Evolutionary conservation across 2,113 vertebrate species (phyloP).

Genomic region (Syngnathus typhle): DNA sequence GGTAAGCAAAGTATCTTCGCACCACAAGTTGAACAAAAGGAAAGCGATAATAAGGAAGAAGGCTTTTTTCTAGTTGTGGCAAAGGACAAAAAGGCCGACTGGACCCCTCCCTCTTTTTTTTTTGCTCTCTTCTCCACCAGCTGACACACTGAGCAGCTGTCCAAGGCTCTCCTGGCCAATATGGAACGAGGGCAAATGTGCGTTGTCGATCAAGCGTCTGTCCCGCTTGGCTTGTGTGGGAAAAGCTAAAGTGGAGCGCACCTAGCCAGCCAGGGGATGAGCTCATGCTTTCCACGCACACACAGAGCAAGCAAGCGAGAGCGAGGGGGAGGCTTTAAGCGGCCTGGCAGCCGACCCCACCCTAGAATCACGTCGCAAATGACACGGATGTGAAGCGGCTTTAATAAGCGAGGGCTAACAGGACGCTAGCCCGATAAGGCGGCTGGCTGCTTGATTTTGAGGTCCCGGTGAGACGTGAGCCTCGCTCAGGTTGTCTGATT

Average conservation of each 20-base stretch:
- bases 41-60: slow-evolving; percentile 30
- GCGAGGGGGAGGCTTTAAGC: slow-evolving; percentile 40
- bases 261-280: slow-evolving; percentile 61
- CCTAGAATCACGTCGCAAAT: slow-evolving; percentile 58
- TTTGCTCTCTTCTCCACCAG: slow-evolving; percentile 57
- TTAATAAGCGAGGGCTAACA: slow-evolving; percentile 1
- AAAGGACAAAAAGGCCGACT: slow-evolving; percentile 37
- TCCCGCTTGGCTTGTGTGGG: slow-evolving; percentile 43
- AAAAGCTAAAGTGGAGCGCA: slow-evolving; percentile 66
- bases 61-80: slow-evolving; percentile 22
- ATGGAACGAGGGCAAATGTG: slow-evolving; percentile 19
- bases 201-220: slow-evolving; percentile 16
- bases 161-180: slow-evolving; percentile 13
- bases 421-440: slow-evolving; percentile 33
- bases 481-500: slow-evolving; percentile 13
- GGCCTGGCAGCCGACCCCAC: slow-evolving; percentile 69
- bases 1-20: slow-evolving; percentile 34
- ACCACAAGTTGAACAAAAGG: slow-evolving; percentile 32
- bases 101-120: slow-evolving; percentile 55
- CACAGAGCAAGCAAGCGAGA: slow-evolving; percentile 5
- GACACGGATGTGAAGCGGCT: slow-evolving; percentile 38
- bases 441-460: slow-evolving; percentile 22
- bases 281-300: slow-evolving; percentile 63
- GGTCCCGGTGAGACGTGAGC: slow-evolving; percentile 40
- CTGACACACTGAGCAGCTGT: slow-evolving; percentile 74